A percentile compares a stretch with the other conserved stretches of the same genome.
Evolutionary conservation across 1,140 invertebrate genomes (phyloP).

Genomic region (Caerostris darwini): DNA sequence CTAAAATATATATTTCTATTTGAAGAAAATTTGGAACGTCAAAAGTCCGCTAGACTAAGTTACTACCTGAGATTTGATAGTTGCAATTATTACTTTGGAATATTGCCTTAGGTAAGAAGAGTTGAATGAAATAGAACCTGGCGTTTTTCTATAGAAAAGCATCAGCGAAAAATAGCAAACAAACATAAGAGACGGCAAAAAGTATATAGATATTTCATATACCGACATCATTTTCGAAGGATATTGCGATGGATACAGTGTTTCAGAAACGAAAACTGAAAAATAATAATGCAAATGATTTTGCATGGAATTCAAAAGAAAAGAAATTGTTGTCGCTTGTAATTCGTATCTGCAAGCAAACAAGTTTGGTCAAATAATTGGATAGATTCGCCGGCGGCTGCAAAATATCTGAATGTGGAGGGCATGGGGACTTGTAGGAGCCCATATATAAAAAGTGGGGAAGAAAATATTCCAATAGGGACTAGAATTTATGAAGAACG

Average conservation of each 20-base stretch:
- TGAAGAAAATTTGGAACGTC: too few relatives aligned
- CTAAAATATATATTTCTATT: too few relatives aligned
- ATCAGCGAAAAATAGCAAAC: neutral
- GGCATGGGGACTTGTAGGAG: neutral
- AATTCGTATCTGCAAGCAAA: constrained; percentile 42
- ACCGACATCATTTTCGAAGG: constrained; percentile 22
- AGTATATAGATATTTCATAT: constrained; percentile 19
- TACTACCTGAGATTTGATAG: too few relatives aligned
- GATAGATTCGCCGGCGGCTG: constrained; percentile 24
- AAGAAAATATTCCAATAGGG: constrained; percentile 40
- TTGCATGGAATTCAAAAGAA: neutral
- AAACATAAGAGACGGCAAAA: neutral
- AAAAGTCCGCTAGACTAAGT: too few relatives aligned
- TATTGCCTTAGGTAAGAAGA: too few relatives aligned
- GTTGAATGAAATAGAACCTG: too few relatives aligned
- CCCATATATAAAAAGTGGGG: neutral
- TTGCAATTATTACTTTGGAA: too few relatives aligned
- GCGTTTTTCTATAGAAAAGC: too few relatives aligned
- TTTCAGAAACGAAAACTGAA: neutral
- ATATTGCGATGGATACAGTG: neutral
- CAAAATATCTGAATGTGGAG: neutral
- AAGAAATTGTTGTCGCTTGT: constrained; percentile 8
- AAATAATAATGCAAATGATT: constrained; percentile 25
- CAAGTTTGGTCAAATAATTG: constrained; percentile 46
- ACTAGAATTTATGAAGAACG: neutral